A percentile compares a stretch with the other conserved stretches of the same genome.
These are phyloP conservation scores for Netelia melanura DNA, from an alignment of 2,888 invertebrate species.

Conservation along the genomic window DNA sequence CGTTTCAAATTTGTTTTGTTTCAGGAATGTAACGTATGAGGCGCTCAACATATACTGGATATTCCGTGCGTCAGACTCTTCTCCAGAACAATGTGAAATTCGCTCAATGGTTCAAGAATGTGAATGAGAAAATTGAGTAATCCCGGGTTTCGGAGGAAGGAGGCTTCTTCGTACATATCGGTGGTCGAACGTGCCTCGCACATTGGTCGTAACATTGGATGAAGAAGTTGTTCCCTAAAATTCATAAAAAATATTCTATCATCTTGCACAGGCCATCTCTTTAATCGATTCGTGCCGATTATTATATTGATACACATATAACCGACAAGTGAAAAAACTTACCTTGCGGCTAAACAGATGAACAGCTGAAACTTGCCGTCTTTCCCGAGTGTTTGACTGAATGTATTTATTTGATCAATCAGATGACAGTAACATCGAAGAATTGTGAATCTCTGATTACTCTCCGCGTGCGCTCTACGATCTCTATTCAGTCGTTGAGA, in stretches of 20 bases:
- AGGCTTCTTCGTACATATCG: conserved; percentile 98
- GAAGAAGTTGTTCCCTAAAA: conserved; percentile 93
- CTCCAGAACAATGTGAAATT: conserved; percentile 94
- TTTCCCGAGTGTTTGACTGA: conserved; percentile 95
- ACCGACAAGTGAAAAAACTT: conserved; percentile 70
- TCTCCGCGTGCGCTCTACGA: conserved; percentile 77
- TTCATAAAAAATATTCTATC: background rate
- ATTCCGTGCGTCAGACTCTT: conserved; percentile 92
- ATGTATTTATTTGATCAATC: conserved; percentile 94
- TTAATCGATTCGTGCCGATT: background rate
- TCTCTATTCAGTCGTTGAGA: conserved; percentile 81
- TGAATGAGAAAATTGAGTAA: conserved; percentile 95
- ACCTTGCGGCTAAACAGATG: conserved; percentile 97
- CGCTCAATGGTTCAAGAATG: conserved; percentile 95
- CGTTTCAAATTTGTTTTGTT: conserved; percentile 63
- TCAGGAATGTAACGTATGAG: conserved; percentile 25
- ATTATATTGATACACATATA: background rate
- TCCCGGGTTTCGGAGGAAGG: conserved; percentile 95
- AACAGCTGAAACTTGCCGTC: conserved; percentile 99
- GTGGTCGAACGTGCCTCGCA: conserved; percentile 94
- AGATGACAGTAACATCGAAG: conserved; percentile 96
- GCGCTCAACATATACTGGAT: conserved; percentile 83
- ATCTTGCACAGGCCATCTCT: background rate
- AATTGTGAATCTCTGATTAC: conserved; percentile 86
- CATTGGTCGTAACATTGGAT: conserved; percentile 96